phyloP scores from a whole-genome alignment of 92 coral and sea anemone genomes.

The Porites divaricata region DNA sequence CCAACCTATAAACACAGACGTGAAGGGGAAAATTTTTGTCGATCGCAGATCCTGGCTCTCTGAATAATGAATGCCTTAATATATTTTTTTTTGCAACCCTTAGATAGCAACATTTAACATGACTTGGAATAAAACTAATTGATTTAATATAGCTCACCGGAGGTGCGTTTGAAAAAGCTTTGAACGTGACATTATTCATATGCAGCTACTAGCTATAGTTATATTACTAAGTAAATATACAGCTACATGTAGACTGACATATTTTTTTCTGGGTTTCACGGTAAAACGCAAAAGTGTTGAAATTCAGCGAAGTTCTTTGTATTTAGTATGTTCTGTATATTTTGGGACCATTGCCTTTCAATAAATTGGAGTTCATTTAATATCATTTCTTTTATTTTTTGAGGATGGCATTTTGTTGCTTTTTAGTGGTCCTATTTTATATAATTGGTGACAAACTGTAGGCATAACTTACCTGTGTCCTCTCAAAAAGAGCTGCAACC shows the following conservation, averaged over 20 bases:
- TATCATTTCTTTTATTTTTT: too few relatives aligned
- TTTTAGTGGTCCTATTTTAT: too few relatives aligned
- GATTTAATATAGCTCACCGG: background rate
- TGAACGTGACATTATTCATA: background rate
- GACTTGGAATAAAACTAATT: background rate
- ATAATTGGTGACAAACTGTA: too few relatives aligned
- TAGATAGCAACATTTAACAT: background rate
- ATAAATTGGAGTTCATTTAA: too few relatives aligned
- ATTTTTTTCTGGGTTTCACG: too few relatives aligned
- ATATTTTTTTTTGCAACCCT: background rate
- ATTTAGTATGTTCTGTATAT: too few relatives aligned
- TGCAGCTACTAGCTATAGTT: background rate
- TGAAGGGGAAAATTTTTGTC: background rate
- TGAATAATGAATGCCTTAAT: constrained; percentile 18
- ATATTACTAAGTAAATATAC: background rate
- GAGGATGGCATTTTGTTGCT: too few relatives aligned
- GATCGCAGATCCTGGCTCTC: background rate
- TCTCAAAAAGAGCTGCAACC: too few relatives aligned
- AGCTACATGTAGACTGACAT: background rate
- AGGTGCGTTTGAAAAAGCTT: background rate
- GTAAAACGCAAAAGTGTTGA: too few relatives aligned
- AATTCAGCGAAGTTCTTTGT: too few relatives aligned
- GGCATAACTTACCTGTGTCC: too few relatives aligned
- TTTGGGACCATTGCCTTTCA: too few relatives aligned
- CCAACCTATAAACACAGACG: background rate